phyloP scores from a whole-genome alignment of 53 echinoderm and acorn worm species.

The Astropecten irregularis region DNA sequence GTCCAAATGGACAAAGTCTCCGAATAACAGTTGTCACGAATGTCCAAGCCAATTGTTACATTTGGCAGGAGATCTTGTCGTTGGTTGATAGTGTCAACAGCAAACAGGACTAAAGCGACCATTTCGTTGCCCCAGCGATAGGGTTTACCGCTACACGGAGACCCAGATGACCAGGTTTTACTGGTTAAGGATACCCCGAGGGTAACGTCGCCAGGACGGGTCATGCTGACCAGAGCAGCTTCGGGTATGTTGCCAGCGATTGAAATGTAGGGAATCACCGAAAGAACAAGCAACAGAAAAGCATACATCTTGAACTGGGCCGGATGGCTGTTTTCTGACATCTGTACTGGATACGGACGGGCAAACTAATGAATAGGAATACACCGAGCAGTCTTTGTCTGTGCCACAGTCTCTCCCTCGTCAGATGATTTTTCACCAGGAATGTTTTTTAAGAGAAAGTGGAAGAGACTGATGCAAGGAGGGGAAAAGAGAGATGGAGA shows the following conservation, averaged over 20 bases:
- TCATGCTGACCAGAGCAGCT: constrained; percentile 12
- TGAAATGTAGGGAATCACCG: no score
- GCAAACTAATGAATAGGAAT: no score
- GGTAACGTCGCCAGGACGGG: constrained; percentile 25
- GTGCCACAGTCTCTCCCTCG: no score
- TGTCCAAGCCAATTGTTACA: constrained; percentile 52
- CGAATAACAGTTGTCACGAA: constrained; percentile 47
- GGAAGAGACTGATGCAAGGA: no score
- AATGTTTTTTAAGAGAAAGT: no score
- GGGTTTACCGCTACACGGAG: constrained; percentile 15
- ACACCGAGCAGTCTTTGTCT: no score
- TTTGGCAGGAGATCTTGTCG: constrained; percentile 50
- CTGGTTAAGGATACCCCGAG: constrained; percentile 24
- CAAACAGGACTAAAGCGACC: constrained; percentile 14
- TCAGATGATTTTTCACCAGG: no score
- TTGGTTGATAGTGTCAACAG: constrained; percentile 34
- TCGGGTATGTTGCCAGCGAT: constrained; percentile 4
- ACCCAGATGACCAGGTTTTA: not conserved
- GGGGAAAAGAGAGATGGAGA: no score
- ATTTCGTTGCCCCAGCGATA: not conserved
- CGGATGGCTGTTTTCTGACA: no score
- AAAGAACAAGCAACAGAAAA: no score
- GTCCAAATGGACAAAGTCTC: constrained; percentile 43
- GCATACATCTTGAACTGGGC: no score
- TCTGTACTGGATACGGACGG: no score